These are phyloP conservation scores for Nesogale talazaci DNA, from an alignment of 2,113 vertebrate species.

Conservation along the genomic window DNA sequence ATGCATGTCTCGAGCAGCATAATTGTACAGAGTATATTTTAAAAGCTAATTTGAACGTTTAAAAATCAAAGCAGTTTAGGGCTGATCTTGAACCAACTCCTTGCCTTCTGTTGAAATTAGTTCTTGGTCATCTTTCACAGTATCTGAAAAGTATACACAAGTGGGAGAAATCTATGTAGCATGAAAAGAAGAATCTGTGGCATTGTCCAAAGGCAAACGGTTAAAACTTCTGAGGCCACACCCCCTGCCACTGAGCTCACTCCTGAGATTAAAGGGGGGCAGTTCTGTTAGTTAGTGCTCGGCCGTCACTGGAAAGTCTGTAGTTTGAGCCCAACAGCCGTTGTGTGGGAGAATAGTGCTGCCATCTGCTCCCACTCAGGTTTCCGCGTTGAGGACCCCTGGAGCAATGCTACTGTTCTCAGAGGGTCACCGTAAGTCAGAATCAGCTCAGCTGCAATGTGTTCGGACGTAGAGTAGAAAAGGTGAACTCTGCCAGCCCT, in stretches of 20 bases:
- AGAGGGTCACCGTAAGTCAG: neutral
- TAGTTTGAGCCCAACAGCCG: neutral
- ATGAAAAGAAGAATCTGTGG: neutral
- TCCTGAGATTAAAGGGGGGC: neutral
- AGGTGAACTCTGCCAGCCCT: neutral
- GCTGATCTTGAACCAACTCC: neutral
- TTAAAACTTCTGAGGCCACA: neutral
- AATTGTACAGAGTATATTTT: neutral
- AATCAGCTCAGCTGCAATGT: neutral
- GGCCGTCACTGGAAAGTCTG: neutral
- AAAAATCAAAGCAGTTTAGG: neutral
- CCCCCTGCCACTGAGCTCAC: neutral
- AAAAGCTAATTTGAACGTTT: neutral
- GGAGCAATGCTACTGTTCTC: neutral
- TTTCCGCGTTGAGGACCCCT: neutral
- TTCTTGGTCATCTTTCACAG: neutral
- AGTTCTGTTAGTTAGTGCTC: neutral
- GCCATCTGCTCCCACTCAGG: neutral
- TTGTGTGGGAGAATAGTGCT: neutral
- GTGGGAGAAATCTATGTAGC: neutral
- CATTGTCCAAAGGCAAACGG: constrained; percentile 17
- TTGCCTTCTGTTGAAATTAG: neutral
- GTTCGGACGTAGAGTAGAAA: neutral
- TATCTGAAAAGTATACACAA: neutral
- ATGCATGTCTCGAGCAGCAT: neutral